Conservation (phyloP, 2,113 vertebrate species). For the Apodemus sylvaticus region DNA sequence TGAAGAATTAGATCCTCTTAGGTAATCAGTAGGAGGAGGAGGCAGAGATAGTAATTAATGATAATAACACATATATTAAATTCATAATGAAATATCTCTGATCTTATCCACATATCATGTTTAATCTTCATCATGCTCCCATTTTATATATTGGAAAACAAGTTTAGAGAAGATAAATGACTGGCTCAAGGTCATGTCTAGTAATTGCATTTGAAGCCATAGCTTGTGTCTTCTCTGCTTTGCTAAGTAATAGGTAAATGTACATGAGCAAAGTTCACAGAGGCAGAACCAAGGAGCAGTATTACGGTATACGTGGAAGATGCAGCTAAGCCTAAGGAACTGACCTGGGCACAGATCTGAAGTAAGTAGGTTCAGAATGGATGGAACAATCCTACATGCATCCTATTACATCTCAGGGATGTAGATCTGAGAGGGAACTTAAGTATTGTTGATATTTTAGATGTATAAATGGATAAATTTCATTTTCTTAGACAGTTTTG, state of each 20-base stretch:
- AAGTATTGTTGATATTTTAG: neutral
- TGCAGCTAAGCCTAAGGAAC: neutral
- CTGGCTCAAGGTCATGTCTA: neutral
- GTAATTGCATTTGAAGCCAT: neutral
- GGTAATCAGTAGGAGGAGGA: neutral
- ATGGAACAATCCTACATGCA: neutral
- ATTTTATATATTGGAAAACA: slow-evolving; percentile 49
- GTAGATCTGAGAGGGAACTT: neutral
- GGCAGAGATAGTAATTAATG: slow-evolving; percentile 12
- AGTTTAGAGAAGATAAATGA: slow-evolving; percentile 48
- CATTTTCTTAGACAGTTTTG: slow-evolving; percentile 17
- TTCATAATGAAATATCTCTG: slow-evolving; percentile 13
- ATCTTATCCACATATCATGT: neutral
- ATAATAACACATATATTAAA: slow-evolving; percentile 17
- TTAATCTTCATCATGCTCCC: neutral
- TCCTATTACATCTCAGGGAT: neutral
- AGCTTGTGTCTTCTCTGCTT: slow-evolving; percentile 1
- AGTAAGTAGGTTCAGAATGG: neutral
- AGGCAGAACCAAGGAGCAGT: neutral
- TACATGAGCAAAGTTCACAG: neutral
- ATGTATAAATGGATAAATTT: neutral
- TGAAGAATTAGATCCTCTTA: slow-evolving; percentile 4
- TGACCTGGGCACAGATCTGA: neutral
- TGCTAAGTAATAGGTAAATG: neutral
- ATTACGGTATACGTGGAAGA: neutral